Base-by-base conservation (phyloP, 2,888 invertebrate genomes). In the Trachelus stipa region DNA sequence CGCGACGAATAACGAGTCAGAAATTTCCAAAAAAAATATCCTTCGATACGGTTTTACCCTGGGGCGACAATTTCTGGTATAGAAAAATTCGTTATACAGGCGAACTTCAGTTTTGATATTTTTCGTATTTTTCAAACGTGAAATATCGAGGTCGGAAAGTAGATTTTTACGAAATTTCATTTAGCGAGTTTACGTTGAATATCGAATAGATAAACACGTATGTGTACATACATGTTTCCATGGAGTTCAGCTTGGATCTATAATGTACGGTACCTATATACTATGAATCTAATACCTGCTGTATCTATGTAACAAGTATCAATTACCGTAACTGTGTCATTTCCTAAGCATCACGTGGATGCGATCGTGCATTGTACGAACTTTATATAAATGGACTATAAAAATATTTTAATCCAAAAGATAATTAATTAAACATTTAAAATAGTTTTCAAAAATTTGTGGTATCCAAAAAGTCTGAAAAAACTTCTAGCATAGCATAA, bases 101-200 rank as follows among this genome's bases (percentile, higher is more conserved):
- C 23, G 9, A 4, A 23, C 23, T 23, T 23, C 6, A 56, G 23
- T 56, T 56, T 56, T 9, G 56, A 56, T 56, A 23, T 6, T 40
- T 40, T 40, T 40, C 15, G 56, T 56, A 23, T 56, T 56, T 56
- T 23, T 56, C 23, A 56, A 23, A 56, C 30, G 75, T 12, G 15
- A 34, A 74, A 69, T 69, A 74, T 68, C 35, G 40, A 37, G 33
- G 56, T 33, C 68, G 69, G 31, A 23, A 40, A 31, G 15, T 34
- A 34, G 69, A 69, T 75, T 75, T 35, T 34, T 75, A 56, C 73
- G 37, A 15, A 56, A 56, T 56, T 56, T 23, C 56, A 23, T 56
- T 56, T 56, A 56, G 56, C 56, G 56, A 23, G 56, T 56, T 56
- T 56, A 56, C 56, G 56, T 9, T 9, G 23, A 56, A 56, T 56